Conservation (phyloP, 2,113 vertebrate genomes). For the Nesogale talazaci region DNA sequence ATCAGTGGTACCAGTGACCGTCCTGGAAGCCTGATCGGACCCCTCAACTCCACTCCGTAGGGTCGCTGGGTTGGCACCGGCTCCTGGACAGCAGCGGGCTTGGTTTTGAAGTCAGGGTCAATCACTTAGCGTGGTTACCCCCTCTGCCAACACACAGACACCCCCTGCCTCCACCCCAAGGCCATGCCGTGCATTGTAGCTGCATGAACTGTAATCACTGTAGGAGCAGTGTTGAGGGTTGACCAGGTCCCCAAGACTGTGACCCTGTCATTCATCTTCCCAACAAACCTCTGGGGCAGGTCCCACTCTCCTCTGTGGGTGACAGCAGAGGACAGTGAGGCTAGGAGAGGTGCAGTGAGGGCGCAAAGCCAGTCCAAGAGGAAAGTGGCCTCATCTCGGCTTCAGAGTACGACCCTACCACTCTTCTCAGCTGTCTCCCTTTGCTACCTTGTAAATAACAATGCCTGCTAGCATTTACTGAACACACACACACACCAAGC, state of each 20-base stretch:
- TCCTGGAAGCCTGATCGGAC: too few species aligned
- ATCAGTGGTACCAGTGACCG: too few species aligned
- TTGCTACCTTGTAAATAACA: not conserved
- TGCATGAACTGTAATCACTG: not conserved
- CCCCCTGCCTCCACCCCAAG: not conserved
- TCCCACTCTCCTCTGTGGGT: not conserved
- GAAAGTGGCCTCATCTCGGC: not conserved
- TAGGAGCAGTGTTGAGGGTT: not conserved
- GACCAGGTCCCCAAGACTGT: not conserved
- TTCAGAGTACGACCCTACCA: not conserved
- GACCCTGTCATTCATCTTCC: not conserved
- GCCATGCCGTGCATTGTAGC: not conserved
- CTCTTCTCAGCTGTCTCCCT: not conserved
- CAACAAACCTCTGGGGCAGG: not conserved
- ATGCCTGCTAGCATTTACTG: not conserved
- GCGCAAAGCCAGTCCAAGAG: fast-evolving
- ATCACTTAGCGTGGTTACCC: not conserved
- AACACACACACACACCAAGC: too few species aligned
- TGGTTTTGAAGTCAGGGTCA: not conserved
- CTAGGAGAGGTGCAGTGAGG: not conserved
- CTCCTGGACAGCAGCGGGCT: too few species aligned
- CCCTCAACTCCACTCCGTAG: too few species aligned
- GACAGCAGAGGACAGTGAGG: not conserved
- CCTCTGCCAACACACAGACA: not conserved
- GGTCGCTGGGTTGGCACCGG: too few species aligned